phyloP scores from a whole-genome alignment of 2,888 invertebrate genomes.

The Xestia xanthographa region DNA sequence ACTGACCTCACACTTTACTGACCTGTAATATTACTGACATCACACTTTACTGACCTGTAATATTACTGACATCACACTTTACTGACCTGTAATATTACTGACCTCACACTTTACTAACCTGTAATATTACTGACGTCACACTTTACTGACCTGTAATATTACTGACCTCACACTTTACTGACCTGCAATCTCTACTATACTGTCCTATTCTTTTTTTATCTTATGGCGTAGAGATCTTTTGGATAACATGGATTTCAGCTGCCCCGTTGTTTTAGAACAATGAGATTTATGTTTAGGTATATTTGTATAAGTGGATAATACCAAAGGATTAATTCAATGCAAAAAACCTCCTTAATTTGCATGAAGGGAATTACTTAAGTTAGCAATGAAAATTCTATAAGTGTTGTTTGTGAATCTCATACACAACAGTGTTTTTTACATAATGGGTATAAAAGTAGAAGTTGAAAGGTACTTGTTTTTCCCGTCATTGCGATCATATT shows the following conservation, averaged over 20 bases:
- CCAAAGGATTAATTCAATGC: not conserved
- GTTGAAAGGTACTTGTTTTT: no score
- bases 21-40: not conserved
- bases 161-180: not conserved
- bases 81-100: conserved; percentile 12
- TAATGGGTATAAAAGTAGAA: no score
- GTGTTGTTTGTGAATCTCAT: no score
- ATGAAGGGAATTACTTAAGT: no score
- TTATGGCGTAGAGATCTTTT: conserved; percentile 33
- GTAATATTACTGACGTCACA: not conserved
- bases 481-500: no score
- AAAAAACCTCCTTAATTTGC: no score
- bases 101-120: not conserved
- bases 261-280: conserved; percentile 5
- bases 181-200: not conserved
- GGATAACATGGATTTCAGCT: conserved; percentile 19
- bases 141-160: not conserved
- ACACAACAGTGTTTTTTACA: no score
- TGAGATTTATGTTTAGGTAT: conserved; percentile 5
- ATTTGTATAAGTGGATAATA: not conserved
- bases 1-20: not conserved
- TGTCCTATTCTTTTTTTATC: not conserved
- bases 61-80: conserved; percentile 10
- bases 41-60: not conserved
- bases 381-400: no score